phyloP scores from a whole-genome alignment of 1,140 invertebrate genomes.

The Drosophila watanabei region DNA sequence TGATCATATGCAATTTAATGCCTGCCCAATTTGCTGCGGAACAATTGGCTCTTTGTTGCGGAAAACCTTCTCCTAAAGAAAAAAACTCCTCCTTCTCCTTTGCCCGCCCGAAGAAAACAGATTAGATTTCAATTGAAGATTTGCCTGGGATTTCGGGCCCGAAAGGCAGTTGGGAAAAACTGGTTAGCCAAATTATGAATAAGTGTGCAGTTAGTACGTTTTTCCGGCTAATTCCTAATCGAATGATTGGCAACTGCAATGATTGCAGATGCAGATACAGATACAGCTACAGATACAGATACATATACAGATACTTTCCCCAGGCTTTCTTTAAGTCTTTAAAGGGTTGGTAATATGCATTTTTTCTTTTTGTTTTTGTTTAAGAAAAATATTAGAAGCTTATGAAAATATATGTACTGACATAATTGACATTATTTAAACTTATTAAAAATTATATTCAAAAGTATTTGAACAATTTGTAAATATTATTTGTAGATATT shows the following conservation, averaged over 20 bases:
- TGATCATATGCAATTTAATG: slow-evolving; percentile 54
- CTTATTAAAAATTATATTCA: too few species aligned
- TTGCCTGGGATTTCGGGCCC: slow-evolving; percentile 1
- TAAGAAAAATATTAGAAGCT: rapidly evolving
- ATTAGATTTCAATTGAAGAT: slow-evolving; percentile 51
- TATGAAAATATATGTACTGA: neutral
- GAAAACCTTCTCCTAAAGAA: slow-evolving; percentile 19
- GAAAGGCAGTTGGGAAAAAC: slow-evolving; percentile 8
- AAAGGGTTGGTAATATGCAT: neutral
- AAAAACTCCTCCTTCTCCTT: slow-evolving; percentile 5
- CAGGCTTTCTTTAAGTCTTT: neutral
- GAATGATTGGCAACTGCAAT: slow-evolving; percentile 15
- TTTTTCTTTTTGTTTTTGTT: neutral
- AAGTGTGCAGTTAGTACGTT: slow-evolving; percentile 17
- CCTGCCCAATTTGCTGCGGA: slow-evolving; percentile 35
- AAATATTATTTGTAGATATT: neutral
- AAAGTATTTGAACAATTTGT: too few species aligned
- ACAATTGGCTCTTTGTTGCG: slow-evolving; percentile 44
- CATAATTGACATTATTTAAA: neutral
- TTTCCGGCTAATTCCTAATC: slow-evolving; percentile 24
- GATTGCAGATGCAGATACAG: slow-evolving; percentile 11
- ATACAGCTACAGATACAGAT: neutral
- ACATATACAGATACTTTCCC: neutral
- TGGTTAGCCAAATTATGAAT: slow-evolving; percentile 44
- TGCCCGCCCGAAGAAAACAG: slow-evolving; percentile 1